phyloP scores from a whole-genome alignment of 2,888 invertebrate species.

The Limnephilus rhombicus region DNA sequence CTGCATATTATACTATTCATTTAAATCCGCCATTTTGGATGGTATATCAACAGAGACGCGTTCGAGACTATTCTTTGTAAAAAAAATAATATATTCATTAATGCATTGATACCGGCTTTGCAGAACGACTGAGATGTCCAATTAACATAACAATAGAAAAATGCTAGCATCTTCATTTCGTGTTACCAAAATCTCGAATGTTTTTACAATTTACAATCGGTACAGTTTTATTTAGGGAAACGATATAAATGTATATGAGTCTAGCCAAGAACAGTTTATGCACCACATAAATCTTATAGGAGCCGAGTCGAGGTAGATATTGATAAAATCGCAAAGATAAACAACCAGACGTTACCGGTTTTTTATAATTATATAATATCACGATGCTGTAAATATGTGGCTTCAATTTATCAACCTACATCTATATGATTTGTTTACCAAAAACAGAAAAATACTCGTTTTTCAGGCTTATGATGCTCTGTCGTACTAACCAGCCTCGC shows the following conservation, averaged over 20 bases:
- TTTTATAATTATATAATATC: neutral
- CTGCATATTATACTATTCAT: neutral
- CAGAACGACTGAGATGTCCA: neutral
- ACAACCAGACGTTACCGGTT: neutral
- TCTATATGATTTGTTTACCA: neutral
- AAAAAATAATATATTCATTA: neutral
- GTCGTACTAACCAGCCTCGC: no score
- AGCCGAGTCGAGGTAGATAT: neutral
- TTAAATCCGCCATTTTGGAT: neutral
- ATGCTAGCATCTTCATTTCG: neutral
- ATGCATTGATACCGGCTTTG: neutral
- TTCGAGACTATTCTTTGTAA: neutral
- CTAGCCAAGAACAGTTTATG: neutral
- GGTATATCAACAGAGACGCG: neutral
- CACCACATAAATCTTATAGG: neutral
- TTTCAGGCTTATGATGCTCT: no score
- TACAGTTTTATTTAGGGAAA: neutral
- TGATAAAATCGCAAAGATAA: neutral
- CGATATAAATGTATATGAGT: neutral
- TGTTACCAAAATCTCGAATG: neutral
- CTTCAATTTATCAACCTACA: neutral
- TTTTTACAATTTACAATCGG: neutral
- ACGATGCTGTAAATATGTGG: neutral
- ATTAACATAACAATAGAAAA: neutral
- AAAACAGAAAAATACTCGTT: neutral